Evolutionary conservation across 2,888 invertebrate species (phyloP).

Genomic region (Eupithecia insigniata): DNA sequence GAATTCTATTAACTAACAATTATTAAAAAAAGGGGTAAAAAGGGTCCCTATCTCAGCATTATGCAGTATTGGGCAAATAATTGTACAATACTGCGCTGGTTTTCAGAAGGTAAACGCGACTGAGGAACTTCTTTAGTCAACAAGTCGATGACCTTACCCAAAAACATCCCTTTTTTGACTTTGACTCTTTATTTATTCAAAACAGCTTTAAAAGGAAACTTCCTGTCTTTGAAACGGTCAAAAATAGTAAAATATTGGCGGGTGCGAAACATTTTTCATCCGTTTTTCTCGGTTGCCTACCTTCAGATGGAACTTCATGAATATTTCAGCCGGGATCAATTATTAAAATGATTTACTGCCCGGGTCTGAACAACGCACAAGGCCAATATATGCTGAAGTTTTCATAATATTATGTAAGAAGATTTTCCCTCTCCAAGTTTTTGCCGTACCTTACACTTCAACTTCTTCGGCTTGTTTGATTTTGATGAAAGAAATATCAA

Average conservation of each 20-base stretch:
- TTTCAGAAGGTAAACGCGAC: too few species aligned
- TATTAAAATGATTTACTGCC: slow-evolving; percentile 83
- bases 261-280: slow-evolving; percentile 74
- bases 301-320: slow-evolving; percentile 77
- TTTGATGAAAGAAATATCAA: background rate
- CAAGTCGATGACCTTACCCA: background rate
- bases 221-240: slow-evolving; percentile 60
- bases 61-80: too few species aligned
- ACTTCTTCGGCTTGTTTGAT: slow-evolving; percentile 14
- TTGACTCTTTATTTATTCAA: background rate
- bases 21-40: too few species aligned
- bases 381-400: slow-evolving; percentile 59
- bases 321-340: slow-evolving; percentile 81
- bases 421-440: slow-evolving; percentile 46
- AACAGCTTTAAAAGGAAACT: slow-evolving; percentile 4
- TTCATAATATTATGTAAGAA: slow-evolving; percentile 51
- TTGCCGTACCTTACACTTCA: slow-evolving; percentile 13
- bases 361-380: slow-evolving; percentile 61
- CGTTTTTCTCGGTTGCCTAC: slow-evolving; percentile 68
- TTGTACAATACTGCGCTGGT: too few species aligned
- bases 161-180: background rate
- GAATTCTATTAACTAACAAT: too few species aligned
- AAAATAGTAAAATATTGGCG: slow-evolving; percentile 65
- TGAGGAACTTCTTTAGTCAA: background rate
- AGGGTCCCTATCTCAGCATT: too few species aligned